phyloP scores from a whole-genome alignment of 2,113 vertebrate genomes.

The Eubucco bourcierii region DNA sequence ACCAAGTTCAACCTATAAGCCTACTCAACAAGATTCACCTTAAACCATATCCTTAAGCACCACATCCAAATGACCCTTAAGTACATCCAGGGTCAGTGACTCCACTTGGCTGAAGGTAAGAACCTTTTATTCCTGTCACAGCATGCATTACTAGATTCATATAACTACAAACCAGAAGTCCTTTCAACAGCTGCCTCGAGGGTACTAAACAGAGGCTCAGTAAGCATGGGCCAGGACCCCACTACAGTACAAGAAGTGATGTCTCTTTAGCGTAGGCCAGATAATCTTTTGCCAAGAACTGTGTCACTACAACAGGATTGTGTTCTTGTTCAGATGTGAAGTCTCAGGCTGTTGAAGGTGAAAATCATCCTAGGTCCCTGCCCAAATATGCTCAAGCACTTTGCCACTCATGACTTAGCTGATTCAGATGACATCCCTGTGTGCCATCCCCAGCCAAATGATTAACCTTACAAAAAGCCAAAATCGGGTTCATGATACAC shows the following conservation, averaged over 20 bases:
- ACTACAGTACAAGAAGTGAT: background rate
- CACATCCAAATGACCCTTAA: too few relatives aligned
- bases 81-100: too few relatives aligned
- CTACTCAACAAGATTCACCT: too few relatives aligned
- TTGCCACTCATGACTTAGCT: background rate
- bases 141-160: too few relatives aligned
- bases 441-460: background rate
- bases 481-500: background rate
- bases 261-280: background rate
- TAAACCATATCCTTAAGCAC: too few relatives aligned
- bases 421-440: background rate
- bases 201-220: background rate
- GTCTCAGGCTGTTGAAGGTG: background rate
- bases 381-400: background rate
- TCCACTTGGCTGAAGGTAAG: too few relatives aligned
- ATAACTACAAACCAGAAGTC: background rate
- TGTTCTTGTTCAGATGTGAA: fast-evolving
- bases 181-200: background rate
- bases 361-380: background rate
- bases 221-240: background rate
- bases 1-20: too few relatives aligned
- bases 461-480: background rate
- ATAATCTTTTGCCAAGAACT: background rate
- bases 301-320: background rate
- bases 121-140: too few relatives aligned